Base-by-base conservation (phyloP, 2,113 vertebrate genomes). In the Plotosus lineatus region DNA sequence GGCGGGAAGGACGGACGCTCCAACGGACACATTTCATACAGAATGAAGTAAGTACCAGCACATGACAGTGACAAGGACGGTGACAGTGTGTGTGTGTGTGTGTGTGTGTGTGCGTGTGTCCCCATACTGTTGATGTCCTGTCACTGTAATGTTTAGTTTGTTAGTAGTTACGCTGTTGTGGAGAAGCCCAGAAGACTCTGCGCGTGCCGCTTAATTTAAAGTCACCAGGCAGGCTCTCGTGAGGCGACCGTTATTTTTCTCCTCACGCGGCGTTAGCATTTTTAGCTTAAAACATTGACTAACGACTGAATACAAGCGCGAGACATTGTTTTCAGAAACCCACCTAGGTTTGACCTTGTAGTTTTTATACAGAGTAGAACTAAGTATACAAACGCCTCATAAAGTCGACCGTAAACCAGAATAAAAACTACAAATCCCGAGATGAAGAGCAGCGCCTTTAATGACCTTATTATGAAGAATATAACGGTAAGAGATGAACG, bases 31-130 rank as follows among this genome's bases (percentile, higher is more conserved):
- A 42, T 88, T 89, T 90, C 91, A 82, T 88, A 86, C 60, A 82
- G 81, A 84, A 89, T 88, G 90, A 93, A 94, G 93, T 94, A 93
- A 93, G 92, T 94, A 87, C 78, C 60, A 31, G n/a, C 23, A 46
- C 26, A 12, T 42, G 63, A 42, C 36, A 40, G 36, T 2, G 28
- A 71, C 66, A 3, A 15, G 21, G 65, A 26, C 40, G 26, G 3
- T 50, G 19, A 71, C 68, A 71, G 1, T 36, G 17, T 50, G 28
- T 3, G 40, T 40, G 40, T 68, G 23, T 4, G 1, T 7, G 48
- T n/a, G n/a, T n/a, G 1, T 36, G 17, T 50, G 28, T 3, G 40
- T 40, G 40, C 44, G 23, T 4, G 1, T 7, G 48, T n/a, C n/a
- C n/a, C n/a, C n/a, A n/a, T n/a, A 12, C 10, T 42, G 6, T 14